Evolutionary conservation across 2,113 vertebrate genomes (phyloP).

Genomic region (Brachyhypopomus occidentalis): DNA sequence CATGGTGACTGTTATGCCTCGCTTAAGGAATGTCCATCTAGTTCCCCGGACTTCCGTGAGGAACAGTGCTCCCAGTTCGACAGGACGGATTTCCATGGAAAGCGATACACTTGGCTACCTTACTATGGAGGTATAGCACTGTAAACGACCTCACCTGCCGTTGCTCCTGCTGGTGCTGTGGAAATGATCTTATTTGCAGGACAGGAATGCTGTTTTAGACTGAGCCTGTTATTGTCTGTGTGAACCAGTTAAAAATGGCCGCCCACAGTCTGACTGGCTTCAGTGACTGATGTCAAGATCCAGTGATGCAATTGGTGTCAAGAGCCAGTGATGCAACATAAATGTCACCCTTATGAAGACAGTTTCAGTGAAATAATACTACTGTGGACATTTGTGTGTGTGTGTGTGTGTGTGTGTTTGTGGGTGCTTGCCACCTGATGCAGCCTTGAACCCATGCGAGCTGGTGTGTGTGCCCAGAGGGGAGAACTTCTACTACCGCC

Average conservation of each 20-base stretch:
- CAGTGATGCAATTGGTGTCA: too few relatives aligned
- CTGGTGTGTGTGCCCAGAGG: slow-evolving; percentile 91
- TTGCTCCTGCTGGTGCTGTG: too few relatives aligned
- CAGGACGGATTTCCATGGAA: slow-evolving; percentile 79
- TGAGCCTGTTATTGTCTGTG: too few relatives aligned
- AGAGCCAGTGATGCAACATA: too few relatives aligned
- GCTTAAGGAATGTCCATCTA: slow-evolving; percentile 74
- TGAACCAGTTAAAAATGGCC: too few relatives aligned
- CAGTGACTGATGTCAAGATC: too few relatives aligned
- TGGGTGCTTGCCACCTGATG: neutral
- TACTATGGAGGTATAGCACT: slow-evolving; percentile 83
- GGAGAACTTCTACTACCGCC: slow-evolving; percentile 87
- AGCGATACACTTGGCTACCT: slow-evolving; percentile 82
- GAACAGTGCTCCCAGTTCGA: slow-evolving; percentile 87
- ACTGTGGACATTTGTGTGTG: neutral
- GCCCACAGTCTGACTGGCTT: too few relatives aligned
- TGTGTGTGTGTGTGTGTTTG: neutral
- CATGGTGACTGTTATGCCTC: slow-evolving; percentile 7
- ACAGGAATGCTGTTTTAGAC: too few relatives aligned
- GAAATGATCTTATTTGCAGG: too few relatives aligned
- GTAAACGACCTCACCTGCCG: too few relatives aligned
- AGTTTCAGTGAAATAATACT: too few relatives aligned
- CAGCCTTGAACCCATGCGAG: slow-evolving; percentile 86
- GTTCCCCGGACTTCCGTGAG: slow-evolving; percentile 84
- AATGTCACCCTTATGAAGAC: too few relatives aligned